phyloP scores from a whole-genome alignment of 1,140 invertebrate genomes.

The Drosophila melanogaster region Release_6_plus_ISO1_MT NT_037436.4:15088001-15088500 shows the following conservation, averaged over 20 bases:
- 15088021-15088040: no score
- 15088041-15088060: no score
- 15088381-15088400: conserved; percentile 63
- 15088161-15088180: neutral
- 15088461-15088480: conserved; percentile 27
- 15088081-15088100: no score
- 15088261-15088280: conserved; percentile 23
- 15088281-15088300: conserved; percentile 26
- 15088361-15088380: conserved; percentile 29
- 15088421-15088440: conserved; percentile 36
- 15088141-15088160: no score
- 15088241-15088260: neutral
- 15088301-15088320: conserved; percentile 77
- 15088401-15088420: conserved; percentile 30
- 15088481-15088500: conserved; percentile 44
- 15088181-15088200: neutral
- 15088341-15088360: conserved; percentile 16
- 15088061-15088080: no score
- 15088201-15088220: neutral
- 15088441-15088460: conserved; percentile 40
- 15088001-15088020: no score
- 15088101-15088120: no score
- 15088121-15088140: no score
- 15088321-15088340: conserved; percentile 51
- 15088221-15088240: conserved; percentile 18